Evolutionary conservation across 2,888 invertebrate species (phyloP).

Genomic region (Adelphocoris suturalis): DNA sequence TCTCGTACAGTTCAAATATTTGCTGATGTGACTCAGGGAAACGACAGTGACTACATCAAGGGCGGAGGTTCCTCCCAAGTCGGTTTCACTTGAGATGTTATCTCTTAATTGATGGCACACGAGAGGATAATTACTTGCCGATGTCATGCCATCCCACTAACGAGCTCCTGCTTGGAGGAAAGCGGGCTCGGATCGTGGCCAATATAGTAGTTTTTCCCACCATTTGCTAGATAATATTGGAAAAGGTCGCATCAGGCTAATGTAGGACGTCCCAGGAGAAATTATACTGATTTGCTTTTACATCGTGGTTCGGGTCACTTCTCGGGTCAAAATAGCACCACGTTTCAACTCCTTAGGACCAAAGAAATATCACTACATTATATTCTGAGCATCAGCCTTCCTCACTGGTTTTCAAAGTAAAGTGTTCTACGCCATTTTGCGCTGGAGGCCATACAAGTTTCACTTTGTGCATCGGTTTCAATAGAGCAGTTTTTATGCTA

Average conservation of each 20-base stretch:
- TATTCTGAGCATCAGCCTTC: no score
- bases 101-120: constrained; percentile 34
- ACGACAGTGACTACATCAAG: neutral
- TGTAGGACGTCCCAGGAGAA: no score
- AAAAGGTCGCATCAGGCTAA: neutral
- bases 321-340: no score
- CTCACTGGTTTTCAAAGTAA: no score
- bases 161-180: neutral
- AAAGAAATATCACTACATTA: no score
- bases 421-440: no score
- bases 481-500: no score
- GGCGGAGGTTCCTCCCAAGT: neutral
- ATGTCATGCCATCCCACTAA: neutral
- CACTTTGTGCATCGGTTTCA: no score
- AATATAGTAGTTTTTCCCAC: neutral
- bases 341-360: no score
- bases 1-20: neutral
- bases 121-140: constrained; percentile 28
- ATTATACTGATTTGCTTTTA: no score
- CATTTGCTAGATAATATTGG: neutral
- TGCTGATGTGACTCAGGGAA: neutral
- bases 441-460: no score
- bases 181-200: neutral
- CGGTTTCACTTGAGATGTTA: constrained; percentile 34
- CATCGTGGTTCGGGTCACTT: no score